Evolutionary conservation across 1,140 invertebrate genomes (phyloP).

Genomic region (Schmidtea mediterranea): DNA sequence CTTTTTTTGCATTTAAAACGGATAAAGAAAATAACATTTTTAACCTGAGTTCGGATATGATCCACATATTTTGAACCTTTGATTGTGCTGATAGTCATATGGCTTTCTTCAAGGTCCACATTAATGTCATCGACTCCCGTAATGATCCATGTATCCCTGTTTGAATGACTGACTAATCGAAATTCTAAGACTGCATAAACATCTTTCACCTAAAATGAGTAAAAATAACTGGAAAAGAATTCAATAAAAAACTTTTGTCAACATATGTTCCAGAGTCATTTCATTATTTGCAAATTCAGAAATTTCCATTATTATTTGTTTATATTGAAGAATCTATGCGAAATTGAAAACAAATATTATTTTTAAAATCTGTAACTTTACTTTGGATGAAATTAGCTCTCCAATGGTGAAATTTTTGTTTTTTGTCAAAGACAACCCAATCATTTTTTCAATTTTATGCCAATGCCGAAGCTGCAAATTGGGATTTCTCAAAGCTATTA

Average conservation of each 20-base stretch:
- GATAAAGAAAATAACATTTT: too few relatives aligned
- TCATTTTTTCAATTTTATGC: constrained; percentile 16
- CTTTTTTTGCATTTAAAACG: too few relatives aligned
- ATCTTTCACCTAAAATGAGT: too few relatives aligned
- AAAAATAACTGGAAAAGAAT: too few relatives aligned
- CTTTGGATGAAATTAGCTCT: background rate
- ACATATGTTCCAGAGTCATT: constrained; percentile 42
- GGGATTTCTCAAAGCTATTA: constrained; percentile 23
- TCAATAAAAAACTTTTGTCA: constrained; percentile 40
- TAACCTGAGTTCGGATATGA: constrained; percentile 44
- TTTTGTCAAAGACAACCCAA: background rate
- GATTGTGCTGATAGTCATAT: constrained; percentile 53
- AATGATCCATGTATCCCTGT: constrained; percentile 45
- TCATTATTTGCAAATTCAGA: constrained; percentile 55
- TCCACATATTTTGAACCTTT: constrained; percentile 49
- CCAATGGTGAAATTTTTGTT: background rate
- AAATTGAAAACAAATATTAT: background rate
- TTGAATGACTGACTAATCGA: constrained; percentile 17
- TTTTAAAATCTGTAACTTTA: background rate
- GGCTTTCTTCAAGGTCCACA: constrained; percentile 47
- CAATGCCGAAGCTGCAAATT: constrained; percentile 20
- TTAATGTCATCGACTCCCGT: constrained; percentile 52
- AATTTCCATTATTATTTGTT: constrained; percentile 46
- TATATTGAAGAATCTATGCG: constrained; percentile 37
- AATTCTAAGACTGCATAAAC: constrained; percentile 24